These are phyloP conservation scores for Bothrops jararaca DNA, from an alignment of 2,113 vertebrate genomes.

Conservation along the genomic window DNA sequence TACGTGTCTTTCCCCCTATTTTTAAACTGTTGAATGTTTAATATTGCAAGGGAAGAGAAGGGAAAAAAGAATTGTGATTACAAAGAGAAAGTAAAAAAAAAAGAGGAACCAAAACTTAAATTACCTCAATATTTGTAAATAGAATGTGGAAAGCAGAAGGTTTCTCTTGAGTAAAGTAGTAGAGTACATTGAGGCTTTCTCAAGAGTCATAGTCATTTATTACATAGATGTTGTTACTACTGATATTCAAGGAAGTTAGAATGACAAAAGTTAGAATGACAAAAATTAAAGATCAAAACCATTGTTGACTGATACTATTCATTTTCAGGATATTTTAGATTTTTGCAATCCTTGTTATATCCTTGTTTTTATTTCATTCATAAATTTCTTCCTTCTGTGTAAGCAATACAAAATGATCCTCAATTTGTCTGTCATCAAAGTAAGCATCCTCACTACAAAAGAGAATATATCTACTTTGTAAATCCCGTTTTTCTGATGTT, in stretches of 20 bases:
- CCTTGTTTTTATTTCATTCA: constrained; percentile 18
- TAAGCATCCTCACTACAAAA: not conserved
- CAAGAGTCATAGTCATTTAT: not conserved
- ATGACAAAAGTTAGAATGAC: not conserved
- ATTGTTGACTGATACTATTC: constrained; percentile 15
- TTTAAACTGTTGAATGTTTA: not conserved
- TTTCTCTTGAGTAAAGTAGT: not conserved
- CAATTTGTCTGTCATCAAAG: not conserved
- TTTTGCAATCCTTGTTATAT: constrained; percentile 32
- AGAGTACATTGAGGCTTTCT: not conserved
- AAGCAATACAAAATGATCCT: not conserved
- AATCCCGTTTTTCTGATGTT: constrained; percentile 22
- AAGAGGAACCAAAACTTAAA: not conserved
- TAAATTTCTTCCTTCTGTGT: not conserved
- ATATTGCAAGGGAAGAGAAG: not conserved
- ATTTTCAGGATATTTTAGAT: constrained; percentile 36
- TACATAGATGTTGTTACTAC: constrained; percentile 20
- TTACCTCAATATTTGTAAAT: not conserved
- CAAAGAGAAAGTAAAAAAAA: not conserved
- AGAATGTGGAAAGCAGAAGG: not conserved
- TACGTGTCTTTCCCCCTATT: not conserved
- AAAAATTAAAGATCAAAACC: not conserved
- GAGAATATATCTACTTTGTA: constrained; percentile 14
- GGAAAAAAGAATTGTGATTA: not conserved
- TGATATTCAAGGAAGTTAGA: not conserved